Base-by-base conservation (phyloP, 2,888 invertebrate genomes). In the Biston betularia region DNA sequence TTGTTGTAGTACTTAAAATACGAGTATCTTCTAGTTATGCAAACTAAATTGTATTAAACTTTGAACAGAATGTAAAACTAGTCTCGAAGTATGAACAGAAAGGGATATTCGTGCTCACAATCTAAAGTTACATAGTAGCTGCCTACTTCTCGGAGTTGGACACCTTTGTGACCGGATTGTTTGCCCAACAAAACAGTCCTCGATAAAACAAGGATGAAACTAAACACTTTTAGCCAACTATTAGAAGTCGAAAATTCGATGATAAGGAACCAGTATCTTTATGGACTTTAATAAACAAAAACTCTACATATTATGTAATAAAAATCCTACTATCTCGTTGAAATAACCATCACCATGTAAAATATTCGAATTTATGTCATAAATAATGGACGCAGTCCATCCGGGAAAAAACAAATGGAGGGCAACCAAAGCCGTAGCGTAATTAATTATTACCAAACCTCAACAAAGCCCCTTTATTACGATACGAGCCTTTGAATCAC, bases 391-490 rank as follows among this genome's bases (percentile, higher is more conserved):
- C 62, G 34, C 55, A 57, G 66, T 54, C 53, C 58, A 45, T 63
- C 67, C 67, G 53, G 59, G 55, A 50, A 59, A 52, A 54, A 58
- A 67, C 49, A 57, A 59, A 67, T 40, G 67, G 59, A 50, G 62
- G 46, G 45, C 40, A 48, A 50, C 63, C 55, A 34, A 46, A 48
- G 50, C 57, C 44, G 66, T 57, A 48, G 66, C 57, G 57, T 71
- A 79, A 82, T 79, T 73, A 70, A 77, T 79, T 69, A 80, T 78
- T 78, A 72, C 65, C 72, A 72, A 62, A 70, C 58, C 73, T 68
- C 69, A 71, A 75, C 66, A 70, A 69, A 68, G 64, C 65, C 67
- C 58, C 55, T 70, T 73, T 69, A 71, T 72, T 68, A 64, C 65
- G 64, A 69, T 69, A 63, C 65, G 60, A 69, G 68, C 72, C 54